Percentiles rank a stretch among this genome's conserved stretches.
Conservation (phyloP, 1,140 invertebrate species). For the Ylistrum balloti region DNA sequence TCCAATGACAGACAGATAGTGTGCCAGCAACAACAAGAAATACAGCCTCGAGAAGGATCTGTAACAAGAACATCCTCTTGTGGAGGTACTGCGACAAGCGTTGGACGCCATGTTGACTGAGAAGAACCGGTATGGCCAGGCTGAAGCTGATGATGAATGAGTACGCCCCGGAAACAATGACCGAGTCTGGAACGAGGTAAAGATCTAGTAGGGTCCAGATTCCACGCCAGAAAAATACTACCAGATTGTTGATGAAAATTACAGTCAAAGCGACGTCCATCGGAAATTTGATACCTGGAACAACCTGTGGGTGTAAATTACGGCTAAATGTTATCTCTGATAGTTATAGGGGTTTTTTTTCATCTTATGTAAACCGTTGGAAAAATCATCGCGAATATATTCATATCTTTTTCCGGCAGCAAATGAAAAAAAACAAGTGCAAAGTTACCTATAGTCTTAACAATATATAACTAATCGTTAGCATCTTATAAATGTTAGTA, state of each 20-base stretch:
- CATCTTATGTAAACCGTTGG: no score
- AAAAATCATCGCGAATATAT: no score
- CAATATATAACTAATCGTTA: no score
- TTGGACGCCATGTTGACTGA: neutral
- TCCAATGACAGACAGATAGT: neutral
- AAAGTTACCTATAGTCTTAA: no score
- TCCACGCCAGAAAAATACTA: slow-evolving; percentile 6
- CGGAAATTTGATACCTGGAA: neutral
- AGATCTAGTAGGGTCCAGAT: neutral
- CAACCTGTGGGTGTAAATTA: neutral
- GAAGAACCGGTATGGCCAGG: neutral
- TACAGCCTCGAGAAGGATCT: neutral
- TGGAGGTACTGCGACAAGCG: neutral
- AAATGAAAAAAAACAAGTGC: no score
- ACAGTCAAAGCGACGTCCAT: neutral
- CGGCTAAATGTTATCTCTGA: no score
- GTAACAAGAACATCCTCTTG: neutral
- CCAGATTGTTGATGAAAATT: neutral
- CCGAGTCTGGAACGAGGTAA: neutral
- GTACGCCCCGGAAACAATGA: neutral
- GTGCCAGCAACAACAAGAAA: neutral
- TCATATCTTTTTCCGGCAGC: no score
- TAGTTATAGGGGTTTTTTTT: no score
- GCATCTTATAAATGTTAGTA: no score
- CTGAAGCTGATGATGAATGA: neutral